phyloP scores from a whole-genome alignment of 2,797 vertebrate genomes.

The Rhyacichthys aspro region DNA sequence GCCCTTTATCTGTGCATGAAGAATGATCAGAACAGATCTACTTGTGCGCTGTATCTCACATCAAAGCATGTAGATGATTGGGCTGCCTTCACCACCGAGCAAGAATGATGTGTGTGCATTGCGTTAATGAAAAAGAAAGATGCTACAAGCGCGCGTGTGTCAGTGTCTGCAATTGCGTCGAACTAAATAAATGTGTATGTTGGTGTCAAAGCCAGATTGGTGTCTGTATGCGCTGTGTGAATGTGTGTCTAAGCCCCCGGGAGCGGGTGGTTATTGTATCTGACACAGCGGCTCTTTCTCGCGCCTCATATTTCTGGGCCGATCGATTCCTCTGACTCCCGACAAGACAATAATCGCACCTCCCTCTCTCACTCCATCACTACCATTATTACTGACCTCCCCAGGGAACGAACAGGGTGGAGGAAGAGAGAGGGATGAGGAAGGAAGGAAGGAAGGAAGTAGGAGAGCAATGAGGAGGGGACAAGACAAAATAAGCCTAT shows the following conservation, averaged over 20 bases:
- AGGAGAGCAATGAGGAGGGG: conserved; percentile 58
- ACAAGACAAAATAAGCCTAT: conserved; percentile 68
- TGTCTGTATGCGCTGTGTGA: conserved; percentile 56
- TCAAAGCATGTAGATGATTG: conserved; percentile 75
- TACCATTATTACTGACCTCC: conserved; percentile 95
- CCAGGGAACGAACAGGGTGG: conserved; percentile 78
- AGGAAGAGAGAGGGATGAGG: conserved; percentile 62
- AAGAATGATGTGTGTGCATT: conserved; percentile 54
- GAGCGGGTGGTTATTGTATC: conserved; percentile 94
- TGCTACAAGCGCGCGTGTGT: conserved; percentile 54
- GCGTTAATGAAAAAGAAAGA: conserved; percentile 71
- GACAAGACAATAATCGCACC: conserved; percentile 96
- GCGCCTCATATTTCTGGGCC: conserved; percentile 95
- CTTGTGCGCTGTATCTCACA: conserved; percentile 65
- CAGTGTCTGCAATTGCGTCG: conserved; percentile 59
- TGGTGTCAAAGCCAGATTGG: conserved; percentile 51
- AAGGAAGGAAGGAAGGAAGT: conserved; percentile 51
- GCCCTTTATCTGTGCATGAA: conserved; percentile 79
- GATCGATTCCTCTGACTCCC: conserved; percentile 98
- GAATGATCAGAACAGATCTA: conserved; percentile 74
- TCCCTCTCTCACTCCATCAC: conserved; percentile 91
- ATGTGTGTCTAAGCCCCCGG: conserved; percentile 78
- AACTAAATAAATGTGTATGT: conserved; percentile 72
- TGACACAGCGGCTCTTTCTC: conserved; percentile 94
- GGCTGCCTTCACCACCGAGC: conserved; percentile 57